Evolutionary conservation across 2,888 invertebrate genomes (phyloP), one percentile per base, ranked within the genome.

Genomic region (Drosophila siamana): DNA sequence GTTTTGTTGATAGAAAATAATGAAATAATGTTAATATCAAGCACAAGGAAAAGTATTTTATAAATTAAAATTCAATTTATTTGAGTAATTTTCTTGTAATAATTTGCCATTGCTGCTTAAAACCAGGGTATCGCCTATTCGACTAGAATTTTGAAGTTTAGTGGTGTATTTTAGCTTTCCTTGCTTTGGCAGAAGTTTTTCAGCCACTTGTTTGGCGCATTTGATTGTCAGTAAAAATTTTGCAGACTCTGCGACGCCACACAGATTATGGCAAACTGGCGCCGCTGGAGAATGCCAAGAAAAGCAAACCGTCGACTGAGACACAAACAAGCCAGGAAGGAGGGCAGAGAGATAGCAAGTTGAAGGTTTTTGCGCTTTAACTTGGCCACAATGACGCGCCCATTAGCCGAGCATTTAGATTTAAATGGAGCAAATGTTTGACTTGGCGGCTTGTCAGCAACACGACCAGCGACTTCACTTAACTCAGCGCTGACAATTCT

Each of bases 221-320:
- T 77, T 81, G 84, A 80, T 84, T 78, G 72, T 78, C 83, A 85
- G 89, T 88, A 89, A 88, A 88, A 88, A 85, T 88, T 79, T 88
- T 79, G 71, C 74, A 90, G 90, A 90, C 91, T 89, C 83, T 73
- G 66, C 69, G 90, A 89, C 90, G 90, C 78, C 90, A 75, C 78
- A 82, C 79, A 86, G 89, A 90, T 90, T 88, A 91, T 80, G 63
- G 83, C 78, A 67, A 78, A 79, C 74, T 89, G 90, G 90, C 90
- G 90, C 90, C 90, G 82, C 64, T 51, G 22, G 11, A 16, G 22
- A 30, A 24, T 26, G 70, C 11, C 46, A 52, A 48, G 8, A 28
- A 52, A 28, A 36, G 15, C 13, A 7, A 11, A 6, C 36, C 15
- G 22, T 28, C 8, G 7, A 28, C 8, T 28, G 16, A 41, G 15